Evolutionary conservation across 2,888 invertebrate species (phyloP).

Genomic region (Cataglyphis rosenhaueri): DNA sequence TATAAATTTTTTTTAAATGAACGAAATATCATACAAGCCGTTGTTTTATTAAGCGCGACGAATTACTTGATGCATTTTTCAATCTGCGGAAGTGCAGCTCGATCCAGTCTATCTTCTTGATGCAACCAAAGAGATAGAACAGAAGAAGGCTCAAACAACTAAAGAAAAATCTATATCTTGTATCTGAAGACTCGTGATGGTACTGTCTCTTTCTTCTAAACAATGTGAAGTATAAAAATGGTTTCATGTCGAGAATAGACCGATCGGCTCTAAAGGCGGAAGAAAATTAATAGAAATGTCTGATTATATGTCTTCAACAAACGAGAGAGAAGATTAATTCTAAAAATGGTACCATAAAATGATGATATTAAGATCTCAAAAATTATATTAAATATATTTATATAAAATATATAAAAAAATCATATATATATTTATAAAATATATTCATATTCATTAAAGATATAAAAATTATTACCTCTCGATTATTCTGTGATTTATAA

Average conservation of each 20-base stretch:
- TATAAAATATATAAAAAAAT: neutral
- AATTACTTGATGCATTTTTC: conserved; percentile 71
- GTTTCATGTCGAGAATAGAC: conserved; percentile 8
- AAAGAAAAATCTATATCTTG: conserved; percentile 45
- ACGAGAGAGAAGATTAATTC: conserved; percentile 1
- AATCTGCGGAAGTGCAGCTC: conserved; percentile 75
- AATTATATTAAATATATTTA: neutral
- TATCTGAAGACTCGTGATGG: conserved; percentile 11
- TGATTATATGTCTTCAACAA: conserved; percentile 17
- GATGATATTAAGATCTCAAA: neutral
- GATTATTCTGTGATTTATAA: neutral
- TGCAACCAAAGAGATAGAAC: conserved; percentile 49
- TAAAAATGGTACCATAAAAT: neutral
- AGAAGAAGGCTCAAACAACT: conserved; percentile 36
- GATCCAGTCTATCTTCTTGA: conserved; percentile 51
- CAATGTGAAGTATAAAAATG: conserved; percentile 22
- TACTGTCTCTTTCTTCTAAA: conserved; percentile 15
- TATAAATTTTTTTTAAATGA: conserved; percentile 22
- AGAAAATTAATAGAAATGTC: conserved; percentile 16
- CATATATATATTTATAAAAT: neutral
- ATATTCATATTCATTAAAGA: neutral
- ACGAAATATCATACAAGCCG: neutral
- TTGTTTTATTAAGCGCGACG: conserved; percentile 51
- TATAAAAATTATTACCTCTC: neutral
- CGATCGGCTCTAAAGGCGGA: conserved; percentile 14